Base-by-base conservation (phyloP, 2,888 invertebrate genomes). In the Morpho achilles region DNA sequence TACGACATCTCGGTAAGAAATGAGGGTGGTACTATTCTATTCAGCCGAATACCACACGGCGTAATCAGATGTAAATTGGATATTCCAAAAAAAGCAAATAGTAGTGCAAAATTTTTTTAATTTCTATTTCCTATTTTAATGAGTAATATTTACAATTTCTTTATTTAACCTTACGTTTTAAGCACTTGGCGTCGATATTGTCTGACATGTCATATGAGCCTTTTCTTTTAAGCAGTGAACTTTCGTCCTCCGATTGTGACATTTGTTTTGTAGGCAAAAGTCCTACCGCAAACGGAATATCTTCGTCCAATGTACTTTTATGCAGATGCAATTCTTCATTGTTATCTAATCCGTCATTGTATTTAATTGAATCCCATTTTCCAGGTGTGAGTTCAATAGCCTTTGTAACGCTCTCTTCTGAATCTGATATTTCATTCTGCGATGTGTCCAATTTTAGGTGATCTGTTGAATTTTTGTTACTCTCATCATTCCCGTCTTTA, bases 271-370 rank as follows among this genome's bases (percentile, higher is more conserved):
- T 67, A 5, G 90, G 89, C 32, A 86, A 77, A 55, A 89, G 68
- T 1, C 89, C 89, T 7, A 90, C 88, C n/a, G 90, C 89, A 65
- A 75, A 89, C 0, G 90, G 90, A 61, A 90, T 87, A 59, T 87
- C 77, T 60, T 83, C 80, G 54, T 79, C 77, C 53, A 79, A 67
- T 39, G 73, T 73, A 7, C 74, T 32, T 32, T 32, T 65, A 59
- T 59, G 41, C n/a, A 53, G 22, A 32, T 56, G 42, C 8, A 53
- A 45, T 44, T 64, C 63, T 59, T 73, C 84, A 66, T 81, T 80
- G 62, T 77, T 72, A 7, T 67, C 59, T 41, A 63, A 60, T 51
- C 71, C 58, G 45, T 75, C 69, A 54, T 62, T 10, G 10, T 75
- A 73, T 55, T 73, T 69, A 3, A 75, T 72, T 10, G 67, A 69